These are phyloP conservation scores for Aromia moschata DNA, from an alignment of 2,888 invertebrate genomes.

Conservation along the genomic window DNA sequence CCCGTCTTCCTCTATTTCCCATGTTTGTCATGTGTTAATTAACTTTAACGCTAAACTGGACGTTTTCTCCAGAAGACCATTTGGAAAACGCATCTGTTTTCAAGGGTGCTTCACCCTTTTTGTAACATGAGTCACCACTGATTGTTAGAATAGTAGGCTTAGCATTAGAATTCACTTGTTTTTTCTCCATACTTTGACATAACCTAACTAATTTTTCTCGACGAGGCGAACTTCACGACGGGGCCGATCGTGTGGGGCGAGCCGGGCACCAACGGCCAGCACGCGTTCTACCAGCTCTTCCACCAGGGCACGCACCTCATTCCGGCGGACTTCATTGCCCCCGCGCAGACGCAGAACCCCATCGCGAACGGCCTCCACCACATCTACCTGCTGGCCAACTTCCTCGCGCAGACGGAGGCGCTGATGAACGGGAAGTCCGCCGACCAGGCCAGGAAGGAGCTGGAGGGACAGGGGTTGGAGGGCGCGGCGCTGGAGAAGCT, in stretches of 20 bases:
- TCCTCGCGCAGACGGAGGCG: conserved; percentile 98
- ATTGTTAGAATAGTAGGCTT: too few relatives aligned
- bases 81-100: too few relatives aligned
- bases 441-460: conserved; percentile 77
- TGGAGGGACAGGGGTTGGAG: conserved; percentile 80
- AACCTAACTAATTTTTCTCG: too few relatives aligned
- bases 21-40: too few relatives aligned
- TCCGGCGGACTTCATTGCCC: conserved; percentile 96
- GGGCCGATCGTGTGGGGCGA: conserved; percentile 97
- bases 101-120: too few relatives aligned
- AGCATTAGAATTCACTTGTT: too few relatives aligned
- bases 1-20: too few relatives aligned
- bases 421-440: conserved; percentile 77
- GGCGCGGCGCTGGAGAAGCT: conserved; percentile 80
- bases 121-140: too few relatives aligned
- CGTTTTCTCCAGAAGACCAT: too few relatives aligned
- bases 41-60: too few relatives aligned
- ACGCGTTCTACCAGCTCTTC: conserved; percentile 99
- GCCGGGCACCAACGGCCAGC: conserved; percentile 99
- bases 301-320: conserved; percentile 91
- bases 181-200: too few relatives aligned
- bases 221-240: conserved; percentile 69
- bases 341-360: conserved; percentile 91
- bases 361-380: conserved; percentile 84
- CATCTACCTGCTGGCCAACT: conserved; percentile 94